Evolutionary conservation across 2,797 vertebrate genomes (phyloP), one percentile per base, ranked within the genome.

Genomic region (Dallia pectoralis): DNA sequence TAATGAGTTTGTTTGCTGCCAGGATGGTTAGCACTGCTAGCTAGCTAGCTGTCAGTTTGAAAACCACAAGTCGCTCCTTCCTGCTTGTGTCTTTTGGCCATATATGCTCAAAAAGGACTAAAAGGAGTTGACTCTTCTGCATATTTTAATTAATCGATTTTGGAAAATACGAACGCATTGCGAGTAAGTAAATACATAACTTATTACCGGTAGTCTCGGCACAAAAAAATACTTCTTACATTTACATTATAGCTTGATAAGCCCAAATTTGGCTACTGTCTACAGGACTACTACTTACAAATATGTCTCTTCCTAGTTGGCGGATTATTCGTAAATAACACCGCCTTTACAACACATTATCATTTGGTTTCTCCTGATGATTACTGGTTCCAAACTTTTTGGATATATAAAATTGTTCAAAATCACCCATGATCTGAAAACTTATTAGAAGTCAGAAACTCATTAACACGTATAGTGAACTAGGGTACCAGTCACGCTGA

Each of bases 21-120:
- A 5, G 22, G 44, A 47, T 15, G 25, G 66, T 22, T 67, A 48
- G 65, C 36, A 7, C n/a, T n/a, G n/a, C n/a, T n/a, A n/a, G n/a
- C 65, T 44, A 67, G 9, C 36, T 68, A 30, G 67, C 67, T 68
- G 67, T 68, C 67, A 49, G 47, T 68, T 25, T 68, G 25, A 32
- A 29, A 68, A 68, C 67, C 44, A 51, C 67, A 49, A 68, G 64
- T 22, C 36, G 32, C 32, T 65, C 44, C 16, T 68, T 68, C 67
- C 67, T 68, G 47, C 47, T 68, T 68, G 15, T 29, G 25, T 49
- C 15, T 25, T 68, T 44, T 0, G 15, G 14, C 63, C 63, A 16
- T 65, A 8, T 65, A 18, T 9, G 32, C 32, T 36, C 16, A 4
- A 30, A 15, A 30, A 32, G 19, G 5, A 14, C 12, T 63, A 14